Percentiles rank a stretch among this genome's conserved stretches.
Conservation (phyloP, 2,113 vertebrate species). For the Rhea americana region DNA sequence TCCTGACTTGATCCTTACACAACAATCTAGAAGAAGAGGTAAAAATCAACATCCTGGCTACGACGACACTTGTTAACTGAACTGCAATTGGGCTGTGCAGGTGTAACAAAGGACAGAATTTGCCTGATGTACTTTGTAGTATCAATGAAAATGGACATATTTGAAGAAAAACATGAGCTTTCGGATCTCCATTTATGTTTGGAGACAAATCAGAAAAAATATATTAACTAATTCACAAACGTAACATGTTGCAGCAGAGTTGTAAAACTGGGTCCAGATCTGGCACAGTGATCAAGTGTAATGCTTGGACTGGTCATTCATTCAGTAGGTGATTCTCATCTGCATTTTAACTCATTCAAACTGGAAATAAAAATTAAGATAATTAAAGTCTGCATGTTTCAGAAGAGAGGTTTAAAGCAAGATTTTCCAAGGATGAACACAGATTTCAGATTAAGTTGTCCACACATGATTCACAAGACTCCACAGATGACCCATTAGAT, state of each 20-base stretch:
- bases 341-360: constrained; percentile 11
- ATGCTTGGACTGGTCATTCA: background rate
- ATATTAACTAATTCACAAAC: constrained; percentile 13
- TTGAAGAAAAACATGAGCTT: constrained; percentile 38
- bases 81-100: background rate
- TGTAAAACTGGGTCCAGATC: constrained; percentile 15
- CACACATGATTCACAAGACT: background rate
- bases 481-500: background rate
- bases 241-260: background rate
- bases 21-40: too few relatives aligned
- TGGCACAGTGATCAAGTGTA: background rate
- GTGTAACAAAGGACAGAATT: constrained; percentile 28
- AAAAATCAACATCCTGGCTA: background rate
- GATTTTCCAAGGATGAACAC: background rate
- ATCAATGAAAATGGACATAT: constrained; percentile 7
- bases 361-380: constrained; percentile 4
- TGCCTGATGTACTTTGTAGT: background rate
- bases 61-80: background rate
- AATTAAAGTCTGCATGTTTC: background rate
- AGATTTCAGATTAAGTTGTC: constrained; percentile 2
- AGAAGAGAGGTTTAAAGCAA: constrained; percentile 2
- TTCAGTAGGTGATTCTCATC: background rate
- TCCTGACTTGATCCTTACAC: too few relatives aligned
- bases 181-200: background rate
- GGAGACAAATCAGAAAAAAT: background rate